Base-by-base conservation (phyloP, 2,888 invertebrate genomes). In the Phragmatobia fuliginosa region DNA sequence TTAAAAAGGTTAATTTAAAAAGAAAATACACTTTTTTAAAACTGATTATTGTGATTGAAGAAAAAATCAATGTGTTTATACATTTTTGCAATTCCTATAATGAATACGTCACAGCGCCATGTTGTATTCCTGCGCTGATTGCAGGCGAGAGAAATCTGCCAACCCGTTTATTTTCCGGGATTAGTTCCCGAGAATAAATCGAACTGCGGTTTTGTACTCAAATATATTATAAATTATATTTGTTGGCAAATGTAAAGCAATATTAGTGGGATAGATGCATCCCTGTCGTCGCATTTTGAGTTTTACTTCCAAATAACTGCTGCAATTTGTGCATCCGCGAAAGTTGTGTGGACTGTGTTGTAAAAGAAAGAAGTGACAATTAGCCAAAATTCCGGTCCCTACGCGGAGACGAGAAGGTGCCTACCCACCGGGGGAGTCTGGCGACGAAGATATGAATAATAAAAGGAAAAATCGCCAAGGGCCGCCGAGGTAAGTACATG, bases 401-500 rank as follows among this genome's bases (percentile, higher is more conserved):
- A 97, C 97, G 96, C 97, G 96, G 95, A 97, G 96, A 96, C 96
- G 96, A 96, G 97, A 97, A 96, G 96, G 96, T 96, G 97, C 97
- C 97, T 96, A 96, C 96, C 96, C 96, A 95, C 96, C 96, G 96
- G 96, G 96, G 96, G 96, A 96, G 92, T 92, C 94, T 86, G 94
- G 95, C 90, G 95, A 94, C 90, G 93, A 93, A 94, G 96, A 96
- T 91, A 97, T 97, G 97, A 98, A 97, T 92, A 97, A 96, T 94
- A 97, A 97, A 95, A 97, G 97, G 95, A 98, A 98, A 96, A 97
- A 96, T 96, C 97, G 98, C 94, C 96, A 97, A 89, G 97, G 97
- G 90, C 96, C 97, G 87, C 96, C 97, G 90, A 97, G 97, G 97
- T 97, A 95, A 94, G 92, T 91, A 87, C 73, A 76, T 77, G 81